Conservation (phyloP, 2,888 invertebrate genomes). For the Caenorhabditis zanzibari region DNA sequence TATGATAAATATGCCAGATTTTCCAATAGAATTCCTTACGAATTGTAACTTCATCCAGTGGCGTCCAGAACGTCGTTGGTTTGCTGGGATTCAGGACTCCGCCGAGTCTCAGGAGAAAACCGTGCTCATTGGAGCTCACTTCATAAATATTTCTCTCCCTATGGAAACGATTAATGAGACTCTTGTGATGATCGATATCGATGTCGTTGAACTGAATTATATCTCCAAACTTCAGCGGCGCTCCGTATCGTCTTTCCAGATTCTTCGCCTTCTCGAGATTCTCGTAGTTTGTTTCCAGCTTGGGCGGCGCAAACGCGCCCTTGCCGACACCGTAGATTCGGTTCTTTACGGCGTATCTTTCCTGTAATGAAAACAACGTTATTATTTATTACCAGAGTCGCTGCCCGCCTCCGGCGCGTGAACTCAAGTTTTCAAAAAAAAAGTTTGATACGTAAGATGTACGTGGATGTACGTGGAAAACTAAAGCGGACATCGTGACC, state of each 20-base stretch:
- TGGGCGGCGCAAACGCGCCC: constrained; percentile 35
- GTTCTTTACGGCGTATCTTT: background rate
- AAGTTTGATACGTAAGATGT: too few species aligned
- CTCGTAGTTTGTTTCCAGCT: constrained; percentile 3
- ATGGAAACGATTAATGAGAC: background rate
- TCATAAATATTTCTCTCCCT: constrained; percentile 35
- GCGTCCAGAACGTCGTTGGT: constrained; percentile 53
- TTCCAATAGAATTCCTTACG: constrained; percentile 31
- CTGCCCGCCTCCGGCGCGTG: too few species aligned
- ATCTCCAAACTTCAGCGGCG: constrained; percentile 51
- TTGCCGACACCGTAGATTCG: constrained; percentile 33
- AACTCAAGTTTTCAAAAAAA: too few species aligned
- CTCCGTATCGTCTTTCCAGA: constrained; percentile 28
- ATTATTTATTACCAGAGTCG: too few species aligned
- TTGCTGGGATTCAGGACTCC: constrained; percentile 43
- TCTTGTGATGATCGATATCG: constrained; percentile 21
- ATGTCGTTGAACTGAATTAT: constrained; percentile 35
- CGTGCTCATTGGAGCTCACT: background rate
- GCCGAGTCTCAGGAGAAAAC: constrained; percentile 26
- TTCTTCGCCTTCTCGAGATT: constrained; percentile 38
- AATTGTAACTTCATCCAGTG: constrained; percentile 22
- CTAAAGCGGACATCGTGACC: too few species aligned
- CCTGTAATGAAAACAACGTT: constrained; percentile 29
- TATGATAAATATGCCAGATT: too few species aligned
- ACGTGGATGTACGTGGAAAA: too few species aligned